Conservation (phyloP, 2,888 invertebrate genomes). For the Drosophila neonasuta region DNA sequence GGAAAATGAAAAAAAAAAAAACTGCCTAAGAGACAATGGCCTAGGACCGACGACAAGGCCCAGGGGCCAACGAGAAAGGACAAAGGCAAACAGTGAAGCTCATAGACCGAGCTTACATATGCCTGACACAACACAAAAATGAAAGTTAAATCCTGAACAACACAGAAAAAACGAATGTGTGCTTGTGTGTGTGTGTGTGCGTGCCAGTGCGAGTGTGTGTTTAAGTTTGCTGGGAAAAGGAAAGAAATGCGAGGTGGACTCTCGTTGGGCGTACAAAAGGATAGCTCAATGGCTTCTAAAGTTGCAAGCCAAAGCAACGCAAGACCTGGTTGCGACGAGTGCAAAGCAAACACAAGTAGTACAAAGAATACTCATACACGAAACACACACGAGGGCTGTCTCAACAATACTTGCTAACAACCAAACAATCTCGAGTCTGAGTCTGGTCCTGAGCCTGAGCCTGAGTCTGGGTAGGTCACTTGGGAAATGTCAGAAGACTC, state of each 20-base stretch:
- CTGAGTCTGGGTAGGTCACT: slow-evolving; percentile 5
- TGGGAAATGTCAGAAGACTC: slow-evolving; percentile 7
- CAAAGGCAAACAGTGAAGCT: slow-evolving; percentile 45
- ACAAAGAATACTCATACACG: slow-evolving; percentile 21
- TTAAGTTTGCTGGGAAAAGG: slow-evolving; percentile 21
- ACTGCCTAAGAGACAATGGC: slow-evolving; percentile 62
- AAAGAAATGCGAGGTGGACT: slow-evolving; percentile 16
- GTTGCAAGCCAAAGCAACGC: slow-evolving; percentile 47
- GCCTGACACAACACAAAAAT: slow-evolving; percentile 68
- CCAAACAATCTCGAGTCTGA: neutral
- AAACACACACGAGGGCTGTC: slow-evolving; percentile 42
- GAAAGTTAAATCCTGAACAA: slow-evolving; percentile 49
- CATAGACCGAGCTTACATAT: slow-evolving; percentile 56
- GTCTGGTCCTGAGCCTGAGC: no score
- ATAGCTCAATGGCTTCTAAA: slow-evolving; percentile 63
- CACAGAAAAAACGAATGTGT: slow-evolving; percentile 5
- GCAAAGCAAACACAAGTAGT: slow-evolving; percentile 41
- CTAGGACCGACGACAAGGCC: slow-evolving; percentile 64
- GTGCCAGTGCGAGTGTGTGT: slow-evolving; percentile 12
- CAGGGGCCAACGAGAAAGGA: slow-evolving; percentile 64
- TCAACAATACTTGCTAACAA: slow-evolving; percentile 18
- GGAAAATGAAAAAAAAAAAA: slow-evolving; percentile 20
- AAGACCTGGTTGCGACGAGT: slow-evolving; percentile 48
- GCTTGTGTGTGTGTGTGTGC: slow-evolving; percentile 4
- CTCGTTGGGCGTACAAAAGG: slow-evolving; percentile 59